Conservation (phyloP, 2,888 invertebrate genomes). For the Dasypogon diadema region DNA sequence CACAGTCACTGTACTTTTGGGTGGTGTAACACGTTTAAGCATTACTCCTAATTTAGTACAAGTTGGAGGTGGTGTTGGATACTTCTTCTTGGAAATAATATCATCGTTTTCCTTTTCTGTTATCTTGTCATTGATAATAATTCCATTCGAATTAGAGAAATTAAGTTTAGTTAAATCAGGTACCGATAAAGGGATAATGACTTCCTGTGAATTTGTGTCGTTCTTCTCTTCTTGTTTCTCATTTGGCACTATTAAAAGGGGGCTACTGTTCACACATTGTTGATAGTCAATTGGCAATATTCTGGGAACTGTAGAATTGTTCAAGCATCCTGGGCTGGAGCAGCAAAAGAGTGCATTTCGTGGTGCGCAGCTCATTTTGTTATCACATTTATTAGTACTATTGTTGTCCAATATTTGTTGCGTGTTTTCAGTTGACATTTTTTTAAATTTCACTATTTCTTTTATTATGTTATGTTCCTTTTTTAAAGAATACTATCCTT, state of each 20-base stretch:
- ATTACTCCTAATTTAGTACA: constrained; percentile 65
- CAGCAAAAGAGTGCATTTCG: constrained; percentile 65
- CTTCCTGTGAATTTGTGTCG: constrained; percentile 44
- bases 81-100: constrained; percentile 60
- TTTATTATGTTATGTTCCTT: constrained; percentile 12
- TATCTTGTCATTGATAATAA: constrained; percentile 58
- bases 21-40: constrained; percentile 65
- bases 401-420: constrained; percentile 15
- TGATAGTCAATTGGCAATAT: constrained; percentile 35
- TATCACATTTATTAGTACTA: constrained; percentile 54
- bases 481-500: neutral
- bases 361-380: constrained; percentile 69
- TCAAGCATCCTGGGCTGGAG: constrained; percentile 59
- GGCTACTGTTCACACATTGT: neutral
- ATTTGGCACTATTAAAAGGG: neutral
- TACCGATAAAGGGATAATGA: constrained; percentile 60
- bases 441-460: constrained; percentile 15
- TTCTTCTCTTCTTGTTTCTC: constrained; percentile 25
- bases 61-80: constrained; percentile 67
- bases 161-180: constrained; percentile 64
- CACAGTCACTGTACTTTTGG: constrained; percentile 63
- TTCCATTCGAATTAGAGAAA: constrained; percentile 58
- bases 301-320: constrained; percentile 56
- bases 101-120: constrained; percentile 56
- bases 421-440: constrained; percentile 38